These are phyloP conservation scores for Marcusenius ussheri DNA, from an alignment of 2,113 vertebrate species.

Conservation along the genomic window DNA sequence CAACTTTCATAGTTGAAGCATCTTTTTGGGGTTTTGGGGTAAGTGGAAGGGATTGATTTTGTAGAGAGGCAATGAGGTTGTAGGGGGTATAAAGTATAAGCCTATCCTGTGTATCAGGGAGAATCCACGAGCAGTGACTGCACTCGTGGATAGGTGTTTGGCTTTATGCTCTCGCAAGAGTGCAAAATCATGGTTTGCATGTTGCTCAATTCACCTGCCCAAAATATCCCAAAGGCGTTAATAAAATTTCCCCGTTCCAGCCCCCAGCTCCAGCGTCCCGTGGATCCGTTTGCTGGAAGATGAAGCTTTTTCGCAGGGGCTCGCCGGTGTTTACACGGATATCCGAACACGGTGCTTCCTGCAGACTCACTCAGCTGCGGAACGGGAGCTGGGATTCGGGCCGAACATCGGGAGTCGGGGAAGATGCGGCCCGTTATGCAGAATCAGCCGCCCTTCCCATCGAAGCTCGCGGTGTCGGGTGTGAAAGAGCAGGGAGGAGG, in stretches of 20 bases:
- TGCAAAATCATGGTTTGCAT: not conserved
- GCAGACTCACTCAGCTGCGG: not conserved
- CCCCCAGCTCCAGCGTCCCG: not conserved
- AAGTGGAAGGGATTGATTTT: not conserved
- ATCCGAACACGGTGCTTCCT: not conserved
- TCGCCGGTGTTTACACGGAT: not conserved
- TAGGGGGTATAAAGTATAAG: not conserved
- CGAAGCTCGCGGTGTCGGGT: not conserved
- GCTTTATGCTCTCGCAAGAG: not conserved
- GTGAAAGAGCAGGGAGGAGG: not conserved
- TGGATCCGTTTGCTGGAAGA: not conserved
- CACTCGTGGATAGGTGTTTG: not conserved
- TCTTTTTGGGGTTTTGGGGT: not conserved
- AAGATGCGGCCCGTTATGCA: not conserved
- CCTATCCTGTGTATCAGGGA: not conserved
- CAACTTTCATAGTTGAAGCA: not conserved
- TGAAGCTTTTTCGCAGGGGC: not conserved
- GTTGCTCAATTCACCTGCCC: not conserved
- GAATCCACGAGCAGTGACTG: not conserved
- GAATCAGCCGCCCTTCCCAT: not conserved
- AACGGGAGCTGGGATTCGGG: not conserved
- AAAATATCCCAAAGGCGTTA: not conserved
- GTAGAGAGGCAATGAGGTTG: not conserved
- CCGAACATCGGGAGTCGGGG: not conserved
- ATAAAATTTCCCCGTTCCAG: not conserved